Percentiles rank a stretch among this genome's conserved stretches.
Conservation (phyloP, 2,797 vertebrate genomes). For the Hybognathus amarus region DNA sequence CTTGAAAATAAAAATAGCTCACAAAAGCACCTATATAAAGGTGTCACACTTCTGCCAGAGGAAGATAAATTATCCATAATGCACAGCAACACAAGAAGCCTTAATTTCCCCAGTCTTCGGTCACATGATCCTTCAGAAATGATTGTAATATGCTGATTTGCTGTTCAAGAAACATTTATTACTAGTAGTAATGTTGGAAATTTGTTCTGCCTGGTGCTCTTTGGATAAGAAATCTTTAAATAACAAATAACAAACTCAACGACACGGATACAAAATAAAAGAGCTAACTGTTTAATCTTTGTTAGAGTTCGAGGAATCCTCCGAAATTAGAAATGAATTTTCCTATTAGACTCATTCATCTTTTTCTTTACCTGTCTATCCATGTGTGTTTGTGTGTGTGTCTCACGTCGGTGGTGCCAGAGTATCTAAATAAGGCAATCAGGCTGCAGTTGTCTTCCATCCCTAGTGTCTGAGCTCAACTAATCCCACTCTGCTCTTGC, state of each 20-base stretch:
- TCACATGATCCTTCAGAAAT: neutral
- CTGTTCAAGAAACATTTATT: neutral
- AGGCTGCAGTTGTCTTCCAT: conserved; percentile 59
- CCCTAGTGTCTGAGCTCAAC: conserved; percentile 60
- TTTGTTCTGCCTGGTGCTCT: neutral
- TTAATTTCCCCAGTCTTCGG: neutral
- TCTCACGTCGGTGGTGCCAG: conserved; percentile 45
- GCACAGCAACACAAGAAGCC: neutral
- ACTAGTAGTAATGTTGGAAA: no score
- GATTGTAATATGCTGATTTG: no score
- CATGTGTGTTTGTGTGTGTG: neutral
- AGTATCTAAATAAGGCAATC: conserved; percentile 64
- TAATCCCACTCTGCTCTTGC: conserved; percentile 53
- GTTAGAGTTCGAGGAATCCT: neutral
- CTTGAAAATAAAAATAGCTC: neutral
- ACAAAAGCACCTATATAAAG: neutral
- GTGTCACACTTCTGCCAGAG: neutral
- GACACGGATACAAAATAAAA: neutral
- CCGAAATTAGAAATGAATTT: neutral
- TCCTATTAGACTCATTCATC: neutral
- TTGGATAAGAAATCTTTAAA: neutral
- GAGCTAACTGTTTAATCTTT: no score
- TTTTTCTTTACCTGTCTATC: conserved; percentile 1
- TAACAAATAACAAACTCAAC: neutral
- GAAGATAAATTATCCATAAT: neutral